Percentiles rank a stretch among this genome's conserved stretches.
Evolutionary conservation across 2,797 vertebrate species (phyloP).

Genomic region (Chelmon rostratus): DNA sequence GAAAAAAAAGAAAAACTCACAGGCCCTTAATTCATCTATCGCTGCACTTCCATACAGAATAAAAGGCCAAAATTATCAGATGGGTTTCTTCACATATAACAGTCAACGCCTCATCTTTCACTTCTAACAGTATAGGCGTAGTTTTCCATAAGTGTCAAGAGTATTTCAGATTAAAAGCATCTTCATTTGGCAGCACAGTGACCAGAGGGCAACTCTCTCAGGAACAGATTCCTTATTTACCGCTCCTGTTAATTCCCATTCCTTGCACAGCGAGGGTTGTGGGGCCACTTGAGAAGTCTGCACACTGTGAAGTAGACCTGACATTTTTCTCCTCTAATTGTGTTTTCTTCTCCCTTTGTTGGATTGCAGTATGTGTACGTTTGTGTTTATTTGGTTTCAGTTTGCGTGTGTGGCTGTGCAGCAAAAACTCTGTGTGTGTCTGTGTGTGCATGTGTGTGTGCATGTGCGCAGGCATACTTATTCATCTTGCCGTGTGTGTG

Average conservation of each 20-base stretch:
- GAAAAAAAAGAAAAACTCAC: neutral
- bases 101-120: conserved; percentile 8
- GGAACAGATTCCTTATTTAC: conserved; percentile 71
- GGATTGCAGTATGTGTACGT: conserved; percentile 50
- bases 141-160: conserved; percentile 46
- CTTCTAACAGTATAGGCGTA: conserved; percentile 10
- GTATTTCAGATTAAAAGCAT: conserved; percentile 66
- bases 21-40: conserved; percentile 43
- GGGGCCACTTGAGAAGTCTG: conserved; percentile 70
- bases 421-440: conserved; percentile 34
- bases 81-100: conserved; percentile 44
- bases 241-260: conserved; percentile 74
- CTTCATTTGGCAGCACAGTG: conserved; percentile 50
- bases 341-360: conserved; percentile 74
- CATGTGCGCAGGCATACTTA: conserved; percentile 44
- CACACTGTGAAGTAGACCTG: conserved; percentile 74
- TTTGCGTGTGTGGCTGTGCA: conserved; percentile 43
- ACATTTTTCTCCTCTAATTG: conserved; percentile 83
- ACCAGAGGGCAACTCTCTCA: conserved; percentile 65
- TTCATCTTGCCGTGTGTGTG: conserved; percentile 65
- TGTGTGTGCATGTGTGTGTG: conserved; percentile 23
- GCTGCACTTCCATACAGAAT: conserved; percentile 12
- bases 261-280: conserved; percentile 65
- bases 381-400: conserved; percentile 58
- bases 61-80: conserved; percentile 38